These are phyloP conservation scores for Batillaria attramentaria DNA, from an alignment of 1,140 invertebrate genomes.

Conservation along the genomic window DNA sequence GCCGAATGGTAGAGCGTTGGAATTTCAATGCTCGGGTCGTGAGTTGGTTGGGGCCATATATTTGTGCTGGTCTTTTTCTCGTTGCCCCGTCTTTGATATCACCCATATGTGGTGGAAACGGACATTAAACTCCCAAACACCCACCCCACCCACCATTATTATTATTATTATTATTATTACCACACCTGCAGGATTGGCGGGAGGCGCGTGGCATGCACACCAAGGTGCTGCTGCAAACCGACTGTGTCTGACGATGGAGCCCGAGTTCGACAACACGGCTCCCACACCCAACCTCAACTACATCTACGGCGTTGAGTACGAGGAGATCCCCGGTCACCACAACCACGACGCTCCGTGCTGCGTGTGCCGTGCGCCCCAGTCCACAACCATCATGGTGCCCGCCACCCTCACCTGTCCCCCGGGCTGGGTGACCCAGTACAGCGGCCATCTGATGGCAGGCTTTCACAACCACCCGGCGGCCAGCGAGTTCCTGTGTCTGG, in stretches of 20 bases:
- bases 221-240: conserved; percentile 34
- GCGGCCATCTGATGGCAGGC: conserved; percentile 44
- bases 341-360: conserved; percentile 16
- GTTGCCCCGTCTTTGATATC: too few relatives aligned
- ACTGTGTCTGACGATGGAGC: conserved; percentile 39
- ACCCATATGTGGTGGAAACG: too few relatives aligned
- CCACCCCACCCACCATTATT: too few relatives aligned
- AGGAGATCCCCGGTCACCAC: neutral
- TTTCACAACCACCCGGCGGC: conserved; percentile 9
- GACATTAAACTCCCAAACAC: too few relatives aligned
- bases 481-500: conserved; percentile 47
- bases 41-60: too few relatives aligned
- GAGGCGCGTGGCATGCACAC: conserved; percentile 15
- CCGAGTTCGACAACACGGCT: conserved; percentile 30
- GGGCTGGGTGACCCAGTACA: conserved; percentile 15
- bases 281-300: neutral
- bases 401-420: neutral
- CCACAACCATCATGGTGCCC: conserved; percentile 23
- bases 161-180: too few relatives aligned
- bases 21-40: too few relatives aligned
- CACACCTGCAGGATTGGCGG: conserved; percentile 33
- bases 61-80: too few relatives aligned
- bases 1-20: too few relatives aligned
- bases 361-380: conserved; percentile 19
- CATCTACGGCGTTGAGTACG: conserved; percentile 32